These are phyloP conservation scores for Eubucco bourcierii DNA, from an alignment of 2,113 vertebrate species.

Conservation along the genomic window DNA sequence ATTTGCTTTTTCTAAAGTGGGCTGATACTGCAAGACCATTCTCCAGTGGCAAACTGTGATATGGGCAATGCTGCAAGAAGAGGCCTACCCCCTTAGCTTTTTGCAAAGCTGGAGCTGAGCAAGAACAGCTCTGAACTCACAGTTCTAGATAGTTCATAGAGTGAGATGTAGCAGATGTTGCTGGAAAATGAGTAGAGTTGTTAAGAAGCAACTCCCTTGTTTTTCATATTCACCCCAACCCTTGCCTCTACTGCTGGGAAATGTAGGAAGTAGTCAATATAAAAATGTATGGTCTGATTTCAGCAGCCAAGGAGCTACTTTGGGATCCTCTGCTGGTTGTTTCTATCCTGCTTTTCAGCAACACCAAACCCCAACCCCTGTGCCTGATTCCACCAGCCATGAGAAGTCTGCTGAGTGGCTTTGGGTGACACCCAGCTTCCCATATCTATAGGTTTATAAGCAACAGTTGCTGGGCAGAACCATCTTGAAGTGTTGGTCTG, in stretches of 20 bases:
- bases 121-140: fast-evolving
- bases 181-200: background rate
- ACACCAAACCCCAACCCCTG: background rate
- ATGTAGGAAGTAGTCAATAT: background rate
- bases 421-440: background rate
- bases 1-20: background rate
- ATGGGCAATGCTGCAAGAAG: background rate
- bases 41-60: background rate
- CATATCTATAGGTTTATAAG: background rate
- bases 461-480: background rate
- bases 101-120: background rate
- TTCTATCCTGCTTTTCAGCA: background rate
- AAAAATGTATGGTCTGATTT: background rate
- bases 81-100: background rate
- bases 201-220: background rate
- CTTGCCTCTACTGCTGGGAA: background rate
- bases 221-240: background rate
- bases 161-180: background rate
- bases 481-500: background rate
- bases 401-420: background rate
- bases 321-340: background rate
- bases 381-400: background rate
- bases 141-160: background rate
- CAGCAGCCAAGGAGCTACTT: background rate
- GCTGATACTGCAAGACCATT: background rate